A percentile compares a stretch with the other conserved stretches of the same genome.
These are phyloP conservation scores for Phalangium opilio DNA, from an alignment of 2,888 invertebrate species.

Conservation along the genomic window DNA sequence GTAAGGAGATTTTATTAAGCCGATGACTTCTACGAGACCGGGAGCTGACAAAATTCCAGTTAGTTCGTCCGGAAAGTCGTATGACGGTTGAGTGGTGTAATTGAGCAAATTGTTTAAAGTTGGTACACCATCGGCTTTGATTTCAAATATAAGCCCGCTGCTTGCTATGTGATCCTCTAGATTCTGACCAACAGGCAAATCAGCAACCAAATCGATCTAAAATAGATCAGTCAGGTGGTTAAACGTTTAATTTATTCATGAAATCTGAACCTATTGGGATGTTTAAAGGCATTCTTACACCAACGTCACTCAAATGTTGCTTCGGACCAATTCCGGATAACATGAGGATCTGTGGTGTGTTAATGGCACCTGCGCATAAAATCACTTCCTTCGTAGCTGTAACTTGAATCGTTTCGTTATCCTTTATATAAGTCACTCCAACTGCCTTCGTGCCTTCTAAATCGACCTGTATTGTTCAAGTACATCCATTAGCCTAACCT, in stretches of 20 bases:
- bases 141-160: not conserved
- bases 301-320: constrained; percentile 37
- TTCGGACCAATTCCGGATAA: constrained; percentile 34
- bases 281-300: too few relatives aligned
- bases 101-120: too few relatives aligned
- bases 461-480: too few relatives aligned
- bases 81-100: too few relatives aligned
- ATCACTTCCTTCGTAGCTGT: constrained; percentile 32
- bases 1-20: too few relatives aligned
- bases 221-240: not conserved
- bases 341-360: constrained; percentile 38
- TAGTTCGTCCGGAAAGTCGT: too few relatives aligned
- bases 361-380: constrained; percentile 36
- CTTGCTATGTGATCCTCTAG: constrained; percentile 18
- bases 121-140: too few relatives aligned
- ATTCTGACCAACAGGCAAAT: constrained; percentile 32
- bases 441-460: constrained; percentile 23
- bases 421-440: constrained; percentile 25
- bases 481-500: too few relatives aligned
- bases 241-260: too few relatives aligned
- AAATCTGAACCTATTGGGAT: too few relatives aligned
- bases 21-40: too few relatives aligned
- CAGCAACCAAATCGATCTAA: constrained; percentile 24
- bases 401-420: constrained; percentile 19
- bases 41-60: too few relatives aligned